Percentiles rank a stretch among this genome's conserved stretches.
Evolutionary conservation across 1,140 invertebrate species (phyloP).

Genomic region (Tetranychus urticae): DNA sequence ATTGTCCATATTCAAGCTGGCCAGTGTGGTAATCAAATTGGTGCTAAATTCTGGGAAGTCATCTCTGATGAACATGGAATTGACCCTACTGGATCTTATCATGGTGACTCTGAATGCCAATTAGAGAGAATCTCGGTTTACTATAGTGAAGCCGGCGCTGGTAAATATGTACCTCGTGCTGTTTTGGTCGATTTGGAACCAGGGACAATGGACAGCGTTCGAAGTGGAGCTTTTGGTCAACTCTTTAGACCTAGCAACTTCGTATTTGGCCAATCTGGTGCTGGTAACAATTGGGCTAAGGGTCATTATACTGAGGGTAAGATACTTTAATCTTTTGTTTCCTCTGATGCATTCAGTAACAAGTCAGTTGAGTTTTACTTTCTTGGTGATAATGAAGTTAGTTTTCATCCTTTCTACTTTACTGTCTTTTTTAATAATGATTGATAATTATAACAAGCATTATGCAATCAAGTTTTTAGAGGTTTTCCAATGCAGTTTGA

Average conservation of each 20-base stretch:
- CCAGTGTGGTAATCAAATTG: constrained; percentile 79
- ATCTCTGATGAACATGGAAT: constrained; percentile 80
- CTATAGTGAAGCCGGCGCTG: constrained; percentile 59
- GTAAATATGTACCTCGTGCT: constrained; percentile 68
- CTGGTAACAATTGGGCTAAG: constrained; percentile 69
- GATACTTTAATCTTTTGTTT: constrained; percentile 19
- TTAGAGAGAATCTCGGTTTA: constrained; percentile 74
- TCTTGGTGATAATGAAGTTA: background rate
- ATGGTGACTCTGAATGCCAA: constrained; percentile 62
- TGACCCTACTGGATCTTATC: constrained; percentile 54
- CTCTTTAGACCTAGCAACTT: constrained; percentile 42
- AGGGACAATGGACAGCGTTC: constrained; percentile 72
- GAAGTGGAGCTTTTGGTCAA: constrained; percentile 61
- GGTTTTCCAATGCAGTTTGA: too few species aligned
- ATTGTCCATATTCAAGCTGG: constrained; percentile 78
- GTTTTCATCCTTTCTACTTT: background rate
- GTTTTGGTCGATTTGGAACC: constrained; percentile 68
- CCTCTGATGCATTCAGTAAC: too few species aligned
- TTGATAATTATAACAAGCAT: too few species aligned
- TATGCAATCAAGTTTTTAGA: too few species aligned
- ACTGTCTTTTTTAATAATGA: background rate
- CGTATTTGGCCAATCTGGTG: constrained; percentile 20
- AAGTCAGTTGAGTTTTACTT: too few species aligned
- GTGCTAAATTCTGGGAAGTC: constrained; percentile 48
- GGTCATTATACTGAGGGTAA: constrained; percentile 68